A percentile compares a stretch with the other conserved stretches of the same genome.
Conservation (phyloP, 2,797 vertebrate genomes). For the Macropus fuliginosus region DNA sequence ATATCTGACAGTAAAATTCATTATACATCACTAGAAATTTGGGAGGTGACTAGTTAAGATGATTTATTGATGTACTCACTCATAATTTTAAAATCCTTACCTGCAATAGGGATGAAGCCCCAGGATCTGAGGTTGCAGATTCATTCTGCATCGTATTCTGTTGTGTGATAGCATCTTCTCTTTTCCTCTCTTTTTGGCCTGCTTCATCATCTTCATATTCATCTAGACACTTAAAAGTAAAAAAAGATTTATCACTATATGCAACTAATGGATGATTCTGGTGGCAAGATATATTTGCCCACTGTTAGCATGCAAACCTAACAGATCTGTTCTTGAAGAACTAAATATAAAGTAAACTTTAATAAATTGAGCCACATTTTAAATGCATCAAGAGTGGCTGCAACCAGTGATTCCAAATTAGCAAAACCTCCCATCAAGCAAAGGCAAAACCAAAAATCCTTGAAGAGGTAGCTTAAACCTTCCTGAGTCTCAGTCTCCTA, state of each 20-base stretch:
- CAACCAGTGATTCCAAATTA: neutral
- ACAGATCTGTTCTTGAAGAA: slow-evolving; percentile 31
- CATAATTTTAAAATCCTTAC: slow-evolving; percentile 82
- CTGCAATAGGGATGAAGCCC: slow-evolving; percentile 85
- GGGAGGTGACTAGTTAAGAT: slow-evolving; percentile 7
- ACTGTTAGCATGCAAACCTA: neutral
- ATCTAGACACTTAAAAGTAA: slow-evolving; percentile 91
- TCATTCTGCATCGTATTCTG: slow-evolving; percentile 97
- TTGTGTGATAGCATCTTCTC: slow-evolving; percentile 93
- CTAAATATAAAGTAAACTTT: slow-evolving; percentile 25
- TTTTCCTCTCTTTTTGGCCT: slow-evolving; percentile 90
- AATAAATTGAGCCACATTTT: slow-evolving; percentile 16
- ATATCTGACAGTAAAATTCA: slow-evolving; percentile 34
- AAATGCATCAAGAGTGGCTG: neutral
- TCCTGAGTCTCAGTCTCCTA: neutral
- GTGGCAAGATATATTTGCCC: neutral
- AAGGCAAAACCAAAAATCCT: neutral
- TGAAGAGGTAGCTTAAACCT: neutral
- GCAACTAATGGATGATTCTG: slow-evolving; percentile 3
- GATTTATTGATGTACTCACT: neutral
- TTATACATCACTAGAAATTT: slow-evolving; percentile 29
- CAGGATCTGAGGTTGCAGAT: slow-evolving; percentile 87
- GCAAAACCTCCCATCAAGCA: neutral
- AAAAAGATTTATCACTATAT: slow-evolving; percentile 27
- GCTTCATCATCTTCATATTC: slow-evolving; percentile 96